Evolutionary conservation across 1,140 invertebrate species (phyloP).

Genomic region (Branchinecta lynchi): DNA sequence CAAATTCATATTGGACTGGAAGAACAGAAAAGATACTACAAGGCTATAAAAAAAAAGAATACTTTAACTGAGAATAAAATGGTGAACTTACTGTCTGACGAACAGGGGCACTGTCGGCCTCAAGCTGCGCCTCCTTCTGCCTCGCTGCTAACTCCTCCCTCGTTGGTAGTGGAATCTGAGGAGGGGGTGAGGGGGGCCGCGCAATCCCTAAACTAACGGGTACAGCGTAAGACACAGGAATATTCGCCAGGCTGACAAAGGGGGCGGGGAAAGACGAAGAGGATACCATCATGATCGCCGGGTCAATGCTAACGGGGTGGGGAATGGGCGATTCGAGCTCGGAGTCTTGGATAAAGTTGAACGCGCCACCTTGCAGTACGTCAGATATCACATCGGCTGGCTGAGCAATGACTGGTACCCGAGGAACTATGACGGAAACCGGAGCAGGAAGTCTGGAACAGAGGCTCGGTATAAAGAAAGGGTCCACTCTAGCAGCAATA

Average conservation of each 20-base stretch:
- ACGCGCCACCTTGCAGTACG: neutral
- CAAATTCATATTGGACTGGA: too few species aligned
- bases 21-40: too few species aligned
- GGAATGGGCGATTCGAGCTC: neutral
- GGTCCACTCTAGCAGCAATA: too few species aligned
- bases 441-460: neutral
- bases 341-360: slow-evolving; percentile 1
- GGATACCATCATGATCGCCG: neutral
- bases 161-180: slow-evolving; percentile 8
- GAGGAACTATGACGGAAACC: neutral
- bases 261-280: neutral
- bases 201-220: neutral
- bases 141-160: neutral
- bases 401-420: neutral
- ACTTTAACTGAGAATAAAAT: too few species aligned
- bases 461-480: neutral
- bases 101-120: too few species aligned
- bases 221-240: neutral
- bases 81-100: too few species aligned
- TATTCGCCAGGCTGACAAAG: neutral
- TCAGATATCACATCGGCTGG: neutral
- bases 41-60: too few species aligned
- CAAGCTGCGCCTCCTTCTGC: too few species aligned
- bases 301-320: neutral
- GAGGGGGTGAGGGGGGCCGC: slow-evolving; percentile 2